Conservation (phyloP, 1,140 invertebrate species). For the Drosophila sp. region DNA sequence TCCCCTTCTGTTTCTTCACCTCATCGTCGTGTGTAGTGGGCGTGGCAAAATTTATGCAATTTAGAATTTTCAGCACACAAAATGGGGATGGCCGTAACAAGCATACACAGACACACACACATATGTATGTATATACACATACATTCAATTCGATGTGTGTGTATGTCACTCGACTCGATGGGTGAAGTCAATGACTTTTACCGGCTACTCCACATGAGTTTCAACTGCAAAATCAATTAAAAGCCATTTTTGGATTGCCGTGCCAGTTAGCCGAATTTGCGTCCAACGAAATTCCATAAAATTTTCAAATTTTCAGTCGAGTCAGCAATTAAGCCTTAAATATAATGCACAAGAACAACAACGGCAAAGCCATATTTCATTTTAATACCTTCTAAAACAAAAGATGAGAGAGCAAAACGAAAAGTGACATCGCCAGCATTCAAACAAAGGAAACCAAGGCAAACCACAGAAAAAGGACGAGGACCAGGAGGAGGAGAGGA, state of each 20-base stretch:
- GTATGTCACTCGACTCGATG: background rate
- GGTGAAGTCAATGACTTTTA: constrained; percentile 8
- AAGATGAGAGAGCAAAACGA: constrained; percentile 45
- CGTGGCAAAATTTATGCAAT: constrained; percentile 73
- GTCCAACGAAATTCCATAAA: background rate
- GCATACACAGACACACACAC: background rate
- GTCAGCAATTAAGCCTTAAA: constrained; percentile 11
- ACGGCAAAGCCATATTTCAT: constrained; percentile 61
- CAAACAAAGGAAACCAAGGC: background rate
- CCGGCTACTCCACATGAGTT: constrained; percentile 6
- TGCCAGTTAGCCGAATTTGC: background rate
- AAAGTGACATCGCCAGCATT: constrained; percentile 61
- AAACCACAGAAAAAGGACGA: background rate
- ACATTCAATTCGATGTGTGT: background rate
- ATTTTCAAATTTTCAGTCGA: constrained; percentile 1
- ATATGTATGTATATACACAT: too few relatives aligned
- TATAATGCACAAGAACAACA: background rate
- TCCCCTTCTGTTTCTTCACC: background rate
- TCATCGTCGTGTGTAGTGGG: constrained; percentile 4
- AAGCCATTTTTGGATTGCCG: constrained; percentile 1
- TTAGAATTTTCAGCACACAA: constrained; percentile 63
- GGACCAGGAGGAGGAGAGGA: background rate
- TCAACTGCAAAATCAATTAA: constrained; percentile 11
- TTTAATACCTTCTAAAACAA: constrained; percentile 57
- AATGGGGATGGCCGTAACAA: constrained; percentile 10